Conservation (phyloP, 2,113 vertebrate species). For the Carassius auratus region DNA sequence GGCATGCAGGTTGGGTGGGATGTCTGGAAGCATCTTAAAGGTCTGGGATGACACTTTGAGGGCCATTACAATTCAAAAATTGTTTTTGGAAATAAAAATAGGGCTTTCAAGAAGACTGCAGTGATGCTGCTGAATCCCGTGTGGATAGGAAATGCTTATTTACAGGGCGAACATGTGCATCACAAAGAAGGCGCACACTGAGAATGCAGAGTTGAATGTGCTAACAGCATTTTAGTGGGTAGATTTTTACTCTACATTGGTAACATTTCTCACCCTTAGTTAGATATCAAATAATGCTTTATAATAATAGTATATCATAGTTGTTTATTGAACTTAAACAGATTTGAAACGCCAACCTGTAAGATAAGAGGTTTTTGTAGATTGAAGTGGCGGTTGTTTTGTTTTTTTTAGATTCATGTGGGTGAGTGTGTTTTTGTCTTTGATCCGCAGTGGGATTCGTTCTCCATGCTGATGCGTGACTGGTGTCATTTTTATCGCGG, state of each 20-base stretch:
- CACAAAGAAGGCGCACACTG: conserved; percentile 15
- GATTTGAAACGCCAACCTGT: not conserved
- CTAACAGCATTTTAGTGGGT: not conserved
- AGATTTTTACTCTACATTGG: not conserved
- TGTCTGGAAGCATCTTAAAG: conserved; percentile 27
- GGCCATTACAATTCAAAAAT: not conserved
- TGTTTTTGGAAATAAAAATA: conserved; percentile 12
- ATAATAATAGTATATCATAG: not conserved
- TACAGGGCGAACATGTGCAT: conserved; percentile 50
- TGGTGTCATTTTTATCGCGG: conserved; percentile 36
- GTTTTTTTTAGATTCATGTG: not conserved
- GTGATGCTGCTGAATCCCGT: conserved; percentile 45
- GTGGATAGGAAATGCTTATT: conserved; percentile 39
- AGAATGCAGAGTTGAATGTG: conserved; percentile 1
- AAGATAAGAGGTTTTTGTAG: not conserved
- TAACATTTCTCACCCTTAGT: not conserved
- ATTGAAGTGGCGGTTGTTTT: not conserved
- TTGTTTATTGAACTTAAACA: not conserved
- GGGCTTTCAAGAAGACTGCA: conserved; percentile 37
- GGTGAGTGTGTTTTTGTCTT: conserved; percentile 29
- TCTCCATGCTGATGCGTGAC: conserved; percentile 20
- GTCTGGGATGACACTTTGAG: conserved; percentile 9
- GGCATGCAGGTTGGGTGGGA: conserved; percentile 32
- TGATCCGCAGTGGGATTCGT: not conserved
- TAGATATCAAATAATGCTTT: not conserved